These are phyloP conservation scores for Phoronis australis DNA, from an alignment of 2,888 invertebrate genomes.

Conservation along the genomic window DNA sequence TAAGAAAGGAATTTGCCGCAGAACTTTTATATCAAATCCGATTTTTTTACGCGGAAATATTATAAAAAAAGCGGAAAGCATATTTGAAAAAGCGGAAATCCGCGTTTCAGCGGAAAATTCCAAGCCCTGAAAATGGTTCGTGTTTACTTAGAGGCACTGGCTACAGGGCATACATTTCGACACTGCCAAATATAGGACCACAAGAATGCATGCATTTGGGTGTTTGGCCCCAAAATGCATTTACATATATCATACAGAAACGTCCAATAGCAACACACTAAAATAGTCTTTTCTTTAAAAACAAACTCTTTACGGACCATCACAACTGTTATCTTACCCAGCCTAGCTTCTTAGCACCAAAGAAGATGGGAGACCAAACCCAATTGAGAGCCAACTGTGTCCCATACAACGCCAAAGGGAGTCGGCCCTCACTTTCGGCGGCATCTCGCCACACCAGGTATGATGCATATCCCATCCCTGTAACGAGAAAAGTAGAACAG, in stretches of 20 bases:
- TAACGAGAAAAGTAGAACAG: too few relatives aligned
- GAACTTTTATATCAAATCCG: too few relatives aligned
- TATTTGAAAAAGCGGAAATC: too few relatives aligned
- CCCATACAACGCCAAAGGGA: conserved; percentile 70
- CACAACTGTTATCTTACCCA: conserved; percentile 25
- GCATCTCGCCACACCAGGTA: conserved; percentile 71
- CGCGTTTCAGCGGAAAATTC: too few relatives aligned
- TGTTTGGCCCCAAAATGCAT: background rate
- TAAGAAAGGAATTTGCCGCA: too few relatives aligned
- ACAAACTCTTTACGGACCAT: background rate
- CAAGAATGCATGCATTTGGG: background rate
- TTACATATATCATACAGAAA: too few relatives aligned
- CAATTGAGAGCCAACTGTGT: conserved; percentile 74
- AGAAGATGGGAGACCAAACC: conserved; percentile 82
- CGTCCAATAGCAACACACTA: background rate
- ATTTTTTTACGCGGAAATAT: too few relatives aligned
- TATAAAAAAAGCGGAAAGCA: too few relatives aligned
- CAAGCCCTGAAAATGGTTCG: too few relatives aligned
- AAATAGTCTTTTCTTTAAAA: background rate
- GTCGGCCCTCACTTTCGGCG: conserved; percentile 56
- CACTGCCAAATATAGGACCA: background rate
- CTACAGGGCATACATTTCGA: background rate
- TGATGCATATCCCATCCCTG: conserved; percentile 76
- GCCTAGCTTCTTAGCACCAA: conserved; percentile 58
- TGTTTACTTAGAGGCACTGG: too few relatives aligned